phyloP scores from a whole-genome alignment of 2,797 vertebrate genomes.

The Podargus strigoides region DNA sequence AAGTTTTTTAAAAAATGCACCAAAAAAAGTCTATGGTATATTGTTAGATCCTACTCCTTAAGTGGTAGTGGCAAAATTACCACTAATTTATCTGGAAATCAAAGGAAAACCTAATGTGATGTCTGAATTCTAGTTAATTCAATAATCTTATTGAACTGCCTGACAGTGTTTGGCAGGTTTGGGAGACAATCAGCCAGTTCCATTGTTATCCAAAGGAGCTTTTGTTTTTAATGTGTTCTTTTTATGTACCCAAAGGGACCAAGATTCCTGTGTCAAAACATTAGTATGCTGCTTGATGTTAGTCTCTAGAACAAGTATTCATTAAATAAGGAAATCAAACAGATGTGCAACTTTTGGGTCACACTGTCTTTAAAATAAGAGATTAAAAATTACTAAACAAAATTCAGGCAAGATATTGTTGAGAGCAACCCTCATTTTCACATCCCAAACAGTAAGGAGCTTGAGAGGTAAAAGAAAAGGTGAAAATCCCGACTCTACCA shows the following conservation, averaged over 20 bases:
- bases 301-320: neutral
- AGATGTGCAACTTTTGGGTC: neutral
- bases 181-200: neutral
- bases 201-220: neutral
- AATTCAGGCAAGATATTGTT: neutral
- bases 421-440: neutral
- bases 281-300: neutral
- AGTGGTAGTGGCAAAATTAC: neutral
- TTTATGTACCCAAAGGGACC: neutral
- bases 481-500: neutral
- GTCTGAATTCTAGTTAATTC: neutral
- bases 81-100: neutral
- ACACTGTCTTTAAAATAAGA: neutral
- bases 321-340: neutral
- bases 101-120: neutral
- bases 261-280: neutral
- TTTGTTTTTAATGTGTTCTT: neutral
- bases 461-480: neutral
- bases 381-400: neutral
- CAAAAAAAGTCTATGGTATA: rapidly evolving
- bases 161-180: neutral
- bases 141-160: neutral
- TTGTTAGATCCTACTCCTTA: neutral
- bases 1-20: neutral
- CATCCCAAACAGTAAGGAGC: neutral